Evolutionary conservation across 2,113 vertebrate genomes (phyloP), one percentile per base, ranked within the genome.

Genomic region (Gnathonemus echidnorhynchus): DNA sequence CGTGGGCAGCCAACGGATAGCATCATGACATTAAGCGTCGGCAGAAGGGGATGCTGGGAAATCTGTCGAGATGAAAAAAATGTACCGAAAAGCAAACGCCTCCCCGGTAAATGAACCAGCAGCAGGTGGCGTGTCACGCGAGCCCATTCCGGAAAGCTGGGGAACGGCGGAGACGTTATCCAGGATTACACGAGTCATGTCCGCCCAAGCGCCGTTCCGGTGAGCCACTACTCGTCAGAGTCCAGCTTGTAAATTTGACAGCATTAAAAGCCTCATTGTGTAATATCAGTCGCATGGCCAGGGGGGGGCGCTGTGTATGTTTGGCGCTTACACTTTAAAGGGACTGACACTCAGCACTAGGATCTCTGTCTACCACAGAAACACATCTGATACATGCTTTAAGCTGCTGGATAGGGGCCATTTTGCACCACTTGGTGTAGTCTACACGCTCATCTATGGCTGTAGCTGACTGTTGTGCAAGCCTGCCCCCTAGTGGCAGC

Each of bases 401-500:
- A 74, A 74, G 84, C 52, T 39, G 31, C 56, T 77, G 66, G 62
- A 56, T 66, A 45, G 89, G 56, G 52, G 42, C 3, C 58, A 53
- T 77, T 24, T 74, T 45, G 27, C 86, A 45, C 62, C 19, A 24
- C 53, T 21, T 24, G 39, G 39, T 74, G 46, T 49, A 13, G 45
- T 49, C 53, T n/a, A 2, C n/a, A 48, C 24, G 11, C n/a, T 27
- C 9, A 66, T 70, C 27, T 80, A 52, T 42, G 21, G 70, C n/a
- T 53, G 49, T 35, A 49, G 31, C 19, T 35, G 89, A 90, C 84
- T 50, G 87, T 90, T 92, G 90, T 92, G 86, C 91, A 91, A 93
- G 91, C 80, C 92, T 93, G 92, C 91, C 90, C 91, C 92, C 91
- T 90, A 89, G 90, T 93, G 93, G 89, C 5, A 80, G 17, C 42